phyloP scores from a whole-genome alignment of 37 sponge, comb jelly and placozoan genomes.

The Aplysina aerophoba region DNA sequence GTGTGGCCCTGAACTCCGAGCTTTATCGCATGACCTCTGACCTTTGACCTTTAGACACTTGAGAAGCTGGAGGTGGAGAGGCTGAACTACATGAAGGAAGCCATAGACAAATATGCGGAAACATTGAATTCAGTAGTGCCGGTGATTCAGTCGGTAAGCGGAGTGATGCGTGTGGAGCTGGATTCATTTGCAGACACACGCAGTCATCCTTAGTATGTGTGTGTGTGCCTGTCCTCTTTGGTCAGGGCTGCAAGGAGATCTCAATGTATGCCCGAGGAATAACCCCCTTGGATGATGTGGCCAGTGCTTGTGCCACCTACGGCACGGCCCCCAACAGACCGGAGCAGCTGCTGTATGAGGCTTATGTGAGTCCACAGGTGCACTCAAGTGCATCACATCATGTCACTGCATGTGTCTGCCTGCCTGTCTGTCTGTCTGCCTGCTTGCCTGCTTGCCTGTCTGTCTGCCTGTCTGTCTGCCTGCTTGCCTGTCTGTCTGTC shows the following conservation, averaged over 20 bases:
- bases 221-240: neutral
- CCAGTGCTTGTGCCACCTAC: conserved; percentile 35
- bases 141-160: conserved; percentile 51
- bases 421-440: too few relatives aligned
- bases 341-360: conserved; percentile 71
- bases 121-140: conserved; percentile 48
- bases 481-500: too few relatives aligned
- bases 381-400: too few relatives aligned
- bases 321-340: conserved; percentile 80
- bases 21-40: neutral
- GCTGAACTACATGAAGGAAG: conserved; percentile 45
- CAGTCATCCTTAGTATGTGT: neutral
- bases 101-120: conserved; percentile 59
- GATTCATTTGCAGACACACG: neutral
- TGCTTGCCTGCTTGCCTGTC: too few relatives aligned
- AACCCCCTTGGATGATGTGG: conserved; percentile 46
- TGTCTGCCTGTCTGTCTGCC: too few relatives aligned
- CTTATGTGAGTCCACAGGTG: conserved; percentile 56
- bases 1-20: neutral
- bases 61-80: conserved; percentile 68
- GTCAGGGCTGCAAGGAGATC: conserved; percentile 56
- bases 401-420: too few relatives aligned
- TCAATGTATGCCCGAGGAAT: conserved; percentile 29
- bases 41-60: conserved; percentile 38
- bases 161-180: too few relatives aligned